A percentile compares a stretch with the other conserved stretches of the same genome.
Evolutionary conservation across 2,113 vertebrate genomes (phyloP).

Genomic region (Crocuta crocuta): DNA sequence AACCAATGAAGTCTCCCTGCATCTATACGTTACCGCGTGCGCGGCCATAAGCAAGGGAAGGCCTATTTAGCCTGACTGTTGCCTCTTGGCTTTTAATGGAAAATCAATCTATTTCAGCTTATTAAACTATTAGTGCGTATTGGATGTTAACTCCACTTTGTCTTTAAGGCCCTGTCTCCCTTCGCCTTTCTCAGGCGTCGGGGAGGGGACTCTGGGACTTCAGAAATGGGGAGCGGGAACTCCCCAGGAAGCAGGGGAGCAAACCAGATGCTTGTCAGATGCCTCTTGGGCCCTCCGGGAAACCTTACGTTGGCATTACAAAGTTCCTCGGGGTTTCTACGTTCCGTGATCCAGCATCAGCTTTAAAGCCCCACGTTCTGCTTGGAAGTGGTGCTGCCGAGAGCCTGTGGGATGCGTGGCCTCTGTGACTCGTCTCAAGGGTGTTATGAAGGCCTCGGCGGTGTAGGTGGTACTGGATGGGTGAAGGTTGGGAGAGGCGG

Average conservation of each 20-base stretch:
- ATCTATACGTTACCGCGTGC: conserved; percentile 49
- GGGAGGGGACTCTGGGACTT: not conserved
- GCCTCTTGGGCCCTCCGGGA: not conserved
- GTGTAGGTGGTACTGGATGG: not conserved
- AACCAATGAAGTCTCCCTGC: conserved; percentile 82
- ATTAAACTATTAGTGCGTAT: conserved; percentile 71
- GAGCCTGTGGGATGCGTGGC: no score
- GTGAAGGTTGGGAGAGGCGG: not conserved
- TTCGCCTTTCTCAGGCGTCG: not conserved
- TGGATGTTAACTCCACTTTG: not conserved
- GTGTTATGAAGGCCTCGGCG: rapidly evolving
- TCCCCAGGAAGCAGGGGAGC: no score
- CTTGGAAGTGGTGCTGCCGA: rapidly evolving
- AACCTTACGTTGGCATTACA: not conserved
- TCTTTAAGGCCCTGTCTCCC: not conserved
- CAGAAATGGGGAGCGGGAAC: rapidly evolving
- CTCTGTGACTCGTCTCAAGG: not conserved
- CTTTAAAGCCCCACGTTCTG: not conserved
- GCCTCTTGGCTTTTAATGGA: conserved; percentile 81
- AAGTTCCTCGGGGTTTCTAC: not conserved
- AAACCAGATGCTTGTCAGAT: rapidly evolving
- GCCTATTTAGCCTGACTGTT: conserved; percentile 71
- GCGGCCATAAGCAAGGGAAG: conserved; percentile 58
- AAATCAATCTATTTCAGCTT: conserved; percentile 78
- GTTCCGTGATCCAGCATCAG: rapidly evolving